Conservation (phyloP, 2,113 vertebrate species). For the Caracal caracal region DNA sequence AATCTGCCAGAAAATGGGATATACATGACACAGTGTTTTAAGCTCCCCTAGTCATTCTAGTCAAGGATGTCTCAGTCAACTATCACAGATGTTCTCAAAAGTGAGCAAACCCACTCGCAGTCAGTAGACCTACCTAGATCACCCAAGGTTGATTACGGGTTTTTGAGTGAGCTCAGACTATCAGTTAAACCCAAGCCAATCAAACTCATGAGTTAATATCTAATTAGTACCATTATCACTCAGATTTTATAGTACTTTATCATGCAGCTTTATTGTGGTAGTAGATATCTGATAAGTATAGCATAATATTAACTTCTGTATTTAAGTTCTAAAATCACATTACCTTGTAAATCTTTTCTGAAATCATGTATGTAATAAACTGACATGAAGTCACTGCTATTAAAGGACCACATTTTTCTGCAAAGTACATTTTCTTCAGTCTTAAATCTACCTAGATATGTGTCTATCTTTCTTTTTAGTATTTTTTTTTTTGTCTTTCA, state of each 20-base stretch:
- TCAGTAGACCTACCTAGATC: neutral
- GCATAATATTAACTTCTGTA: neutral
- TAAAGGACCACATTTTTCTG: neutral
- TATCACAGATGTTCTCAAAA: neutral
- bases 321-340: neutral
- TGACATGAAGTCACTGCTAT: neutral
- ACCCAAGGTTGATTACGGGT: neutral
- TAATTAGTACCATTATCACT: neutral
- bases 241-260: neutral
- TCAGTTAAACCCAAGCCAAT: neutral
- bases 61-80: neutral
- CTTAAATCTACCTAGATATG: neutral
- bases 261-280: neutral
- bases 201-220: neutral
- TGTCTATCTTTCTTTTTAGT: neutral
- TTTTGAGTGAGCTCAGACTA: neutral
- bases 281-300: neutral
- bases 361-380: neutral
- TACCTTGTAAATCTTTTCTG: neutral
- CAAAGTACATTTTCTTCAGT: conserved; percentile 9
- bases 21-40: neutral
- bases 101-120: neutral
- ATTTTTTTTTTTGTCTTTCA: neutral
- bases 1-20: neutral
- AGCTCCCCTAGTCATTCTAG: neutral